Evolutionary conservation across 2,888 invertebrate genomes (phyloP).

Genomic region (Dione vanillae): DNA sequence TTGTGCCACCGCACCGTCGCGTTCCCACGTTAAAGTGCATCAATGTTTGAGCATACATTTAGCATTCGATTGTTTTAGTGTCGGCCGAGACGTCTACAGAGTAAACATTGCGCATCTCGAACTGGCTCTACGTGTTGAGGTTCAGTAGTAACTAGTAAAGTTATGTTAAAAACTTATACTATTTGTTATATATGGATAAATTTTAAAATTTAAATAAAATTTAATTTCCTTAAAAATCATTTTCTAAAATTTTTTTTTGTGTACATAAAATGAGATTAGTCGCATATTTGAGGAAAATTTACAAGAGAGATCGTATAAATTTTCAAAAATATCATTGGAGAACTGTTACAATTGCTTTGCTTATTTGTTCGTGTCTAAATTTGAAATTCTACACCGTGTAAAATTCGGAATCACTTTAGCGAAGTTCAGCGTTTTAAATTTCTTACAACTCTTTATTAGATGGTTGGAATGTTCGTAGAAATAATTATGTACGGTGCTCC

Average conservation of each 20-base stretch:
- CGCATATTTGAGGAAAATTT: background rate
- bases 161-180: background rate
- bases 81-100: slow-evolving; percentile 75
- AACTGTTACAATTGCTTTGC: slow-evolving; percentile 16
- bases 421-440: slow-evolving; percentile 61
- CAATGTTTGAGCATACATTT: slow-evolving; percentile 80
- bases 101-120: slow-evolving; percentile 76
- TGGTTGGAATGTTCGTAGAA: slow-evolving; percentile 74
- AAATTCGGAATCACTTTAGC: slow-evolving; percentile 59
- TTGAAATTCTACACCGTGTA: slow-evolving; percentile 58
- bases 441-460: slow-evolving; percentile 76
- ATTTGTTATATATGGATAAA: background rate
- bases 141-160: slow-evolving; percentile 9
- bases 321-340: background rate
- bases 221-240: too few species aligned
- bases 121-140: slow-evolving; percentile 41
- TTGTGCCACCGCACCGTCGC: slow-evolving; percentile 76
- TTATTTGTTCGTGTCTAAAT: slow-evolving; percentile 44
- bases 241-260: background rate
- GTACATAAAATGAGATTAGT: background rate
- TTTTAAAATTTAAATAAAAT: too few species aligned
- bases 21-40: slow-evolving; percentile 82
- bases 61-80: slow-evolving; percentile 84
- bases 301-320: background rate
- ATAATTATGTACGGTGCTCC: slow-evolving; percentile 80